Conservation (phyloP, 2,797 vertebrate genomes). For the Myiothlypis chrysogaster region DNA sequence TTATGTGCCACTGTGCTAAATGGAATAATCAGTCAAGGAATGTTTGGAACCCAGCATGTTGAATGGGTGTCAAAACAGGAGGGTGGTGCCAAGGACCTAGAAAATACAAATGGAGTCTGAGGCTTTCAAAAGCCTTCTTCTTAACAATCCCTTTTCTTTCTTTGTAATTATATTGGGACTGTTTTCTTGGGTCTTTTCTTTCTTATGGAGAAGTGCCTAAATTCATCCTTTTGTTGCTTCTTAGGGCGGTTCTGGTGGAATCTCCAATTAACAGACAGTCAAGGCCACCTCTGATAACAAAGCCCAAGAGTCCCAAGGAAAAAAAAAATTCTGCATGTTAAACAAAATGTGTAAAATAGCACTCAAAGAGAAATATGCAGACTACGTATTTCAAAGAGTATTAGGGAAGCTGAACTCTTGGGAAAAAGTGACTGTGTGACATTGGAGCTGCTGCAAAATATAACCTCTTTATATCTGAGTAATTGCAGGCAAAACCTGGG, state of each 20-base stretch:
- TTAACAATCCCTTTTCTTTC: neutral
- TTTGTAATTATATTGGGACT: neutral
- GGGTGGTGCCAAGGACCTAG: neutral
- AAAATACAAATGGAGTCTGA: neutral
- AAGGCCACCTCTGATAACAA: neutral
- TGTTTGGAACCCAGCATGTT: neutral
- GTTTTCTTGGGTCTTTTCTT: neutral
- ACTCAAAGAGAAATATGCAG: neutral
- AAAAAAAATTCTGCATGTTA: neutral
- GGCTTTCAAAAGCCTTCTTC: neutral
- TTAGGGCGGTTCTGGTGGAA: neutral
- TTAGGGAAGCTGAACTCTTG: neutral
- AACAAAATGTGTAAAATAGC: neutral
- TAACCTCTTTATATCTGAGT: fast-evolving
- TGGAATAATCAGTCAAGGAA: neutral
- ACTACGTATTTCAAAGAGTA: neutral
- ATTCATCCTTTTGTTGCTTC: neutral
- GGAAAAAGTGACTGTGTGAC: neutral
- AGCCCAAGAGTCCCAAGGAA: neutral
- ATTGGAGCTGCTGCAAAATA: neutral
- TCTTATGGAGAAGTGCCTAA: neutral
- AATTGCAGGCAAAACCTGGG: neutral
- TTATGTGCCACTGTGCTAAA: neutral
- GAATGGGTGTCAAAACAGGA: neutral
- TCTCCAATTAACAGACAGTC: neutral